phyloP scores from a whole-genome alignment of 2,113 vertebrate species.

The Otocyon megalotis region DNA sequence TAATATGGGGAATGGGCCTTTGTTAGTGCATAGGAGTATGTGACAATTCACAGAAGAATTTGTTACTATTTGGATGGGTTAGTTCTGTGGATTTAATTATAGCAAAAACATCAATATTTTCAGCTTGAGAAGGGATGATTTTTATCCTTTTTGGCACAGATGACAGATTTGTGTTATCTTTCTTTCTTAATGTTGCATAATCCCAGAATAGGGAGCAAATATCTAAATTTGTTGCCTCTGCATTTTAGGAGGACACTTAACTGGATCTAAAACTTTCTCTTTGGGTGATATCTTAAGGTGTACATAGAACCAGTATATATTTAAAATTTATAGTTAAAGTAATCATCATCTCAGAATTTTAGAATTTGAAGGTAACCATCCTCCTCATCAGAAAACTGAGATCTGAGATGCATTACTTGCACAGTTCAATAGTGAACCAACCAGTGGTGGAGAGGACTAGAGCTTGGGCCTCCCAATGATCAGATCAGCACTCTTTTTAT shows the following conservation, averaged over 20 bases:
- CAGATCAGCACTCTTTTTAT: neutral
- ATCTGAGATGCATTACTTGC: neutral
- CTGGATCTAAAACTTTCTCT: neutral
- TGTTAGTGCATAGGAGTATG: neutral
- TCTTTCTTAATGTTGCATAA: neutral
- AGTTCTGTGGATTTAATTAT: conserved; percentile 49
- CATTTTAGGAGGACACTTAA: neutral
- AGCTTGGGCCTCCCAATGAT: rapidly evolving
- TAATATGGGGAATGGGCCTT: neutral
- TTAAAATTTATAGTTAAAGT: neutral
- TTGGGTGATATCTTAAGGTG: neutral
- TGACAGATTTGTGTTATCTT: neutral
- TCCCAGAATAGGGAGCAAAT: conserved; percentile 12
- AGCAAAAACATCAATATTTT: neutral
- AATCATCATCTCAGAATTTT: neutral
- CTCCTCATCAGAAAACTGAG: neutral
- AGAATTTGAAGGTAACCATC: neutral
- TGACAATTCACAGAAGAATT: neutral
- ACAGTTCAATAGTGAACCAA: rapidly evolving
- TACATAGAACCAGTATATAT: neutral
- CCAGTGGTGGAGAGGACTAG: neutral
- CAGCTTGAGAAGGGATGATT: conserved; percentile 41
- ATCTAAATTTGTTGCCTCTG: conserved; percentile 43
- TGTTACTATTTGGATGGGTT: neutral
- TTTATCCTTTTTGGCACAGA: conserved; percentile 40